Percentiles rank a stretch among this genome's conserved stretches.
These are phyloP conservation scores for Crypturellus undulatus DNA, from an alignment of 2,113 vertebrate species.

Conservation along the genomic window DNA sequence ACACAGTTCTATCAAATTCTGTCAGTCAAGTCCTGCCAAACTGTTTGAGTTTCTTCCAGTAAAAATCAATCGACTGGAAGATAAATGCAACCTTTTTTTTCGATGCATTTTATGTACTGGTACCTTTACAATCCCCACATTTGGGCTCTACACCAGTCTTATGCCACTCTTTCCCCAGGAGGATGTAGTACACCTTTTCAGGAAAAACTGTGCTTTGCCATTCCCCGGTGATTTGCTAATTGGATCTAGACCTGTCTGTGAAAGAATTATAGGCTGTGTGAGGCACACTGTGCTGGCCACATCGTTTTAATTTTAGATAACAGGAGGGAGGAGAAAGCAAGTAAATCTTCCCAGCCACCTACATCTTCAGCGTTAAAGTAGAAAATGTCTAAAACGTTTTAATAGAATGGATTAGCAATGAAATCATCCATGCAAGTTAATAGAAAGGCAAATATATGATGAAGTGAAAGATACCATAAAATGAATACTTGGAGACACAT, in stretches of 20 bases:
- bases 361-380: constrained; percentile 39
- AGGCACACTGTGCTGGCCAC: constrained; percentile 43
- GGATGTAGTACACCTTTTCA: not conserved
- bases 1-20: not conserved
- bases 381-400: constrained; percentile 35
- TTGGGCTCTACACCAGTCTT: not conserved
- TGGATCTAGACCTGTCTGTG: constrained; percentile 58
- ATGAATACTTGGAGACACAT: constrained; percentile 13
- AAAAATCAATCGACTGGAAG: not conserved
- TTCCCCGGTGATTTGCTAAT: constrained; percentile 39
- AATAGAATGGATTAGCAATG: constrained; percentile 41
- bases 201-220: not conserved
- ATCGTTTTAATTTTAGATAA: constrained; percentile 49
- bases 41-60: not conserved
- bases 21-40: not conserved
- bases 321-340: constrained; percentile 37
- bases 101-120: not conserved
- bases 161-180: not conserved
- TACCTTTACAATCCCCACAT: not conserved
- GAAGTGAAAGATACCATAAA: constrained; percentile 50
- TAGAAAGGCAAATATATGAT: not conserved
- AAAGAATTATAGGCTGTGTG: not conserved
- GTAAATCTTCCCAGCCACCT: constrained; percentile 48
- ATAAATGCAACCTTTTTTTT: not conserved
- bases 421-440: constrained; percentile 57